These are phyloP conservation scores for Colaptes auratus DNA, from an alignment of 2,113 vertebrate genomes.

Conservation along the genomic window DNA sequence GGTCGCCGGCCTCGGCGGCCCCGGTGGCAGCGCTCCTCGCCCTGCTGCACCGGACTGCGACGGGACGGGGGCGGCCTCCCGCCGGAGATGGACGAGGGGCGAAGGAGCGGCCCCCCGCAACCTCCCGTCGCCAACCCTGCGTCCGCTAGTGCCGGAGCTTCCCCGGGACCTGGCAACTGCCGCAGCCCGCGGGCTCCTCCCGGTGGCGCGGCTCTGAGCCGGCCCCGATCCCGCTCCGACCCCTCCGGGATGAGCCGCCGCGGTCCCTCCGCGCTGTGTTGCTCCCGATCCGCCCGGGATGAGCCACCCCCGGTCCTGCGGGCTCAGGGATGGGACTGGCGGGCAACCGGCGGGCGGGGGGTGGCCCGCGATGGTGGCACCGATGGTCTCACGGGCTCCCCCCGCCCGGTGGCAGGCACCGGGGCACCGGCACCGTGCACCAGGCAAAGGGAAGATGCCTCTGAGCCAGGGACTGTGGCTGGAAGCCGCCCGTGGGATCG, in stretches of 20 bases:
- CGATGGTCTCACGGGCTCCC: too few species aligned
- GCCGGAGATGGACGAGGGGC: neutral
- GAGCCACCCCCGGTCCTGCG: neutral
- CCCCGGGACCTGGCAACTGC: too few species aligned
- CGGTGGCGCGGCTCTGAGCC: neutral
- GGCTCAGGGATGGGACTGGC: neutral
- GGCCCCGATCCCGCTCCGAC: too few species aligned
- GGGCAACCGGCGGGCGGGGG: neutral
- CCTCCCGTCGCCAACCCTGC: too few species aligned
- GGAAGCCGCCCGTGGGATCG: neutral
- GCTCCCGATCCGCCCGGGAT: too few species aligned
- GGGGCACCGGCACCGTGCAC: neutral
- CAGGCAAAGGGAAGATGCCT: too few species aligned
- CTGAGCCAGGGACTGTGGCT: neutral
- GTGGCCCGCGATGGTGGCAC: too few species aligned
- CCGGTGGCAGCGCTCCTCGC: neutral
- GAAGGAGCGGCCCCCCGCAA: too few species aligned
- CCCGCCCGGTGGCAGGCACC: rapidly evolving
- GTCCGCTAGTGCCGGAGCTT: too few species aligned
- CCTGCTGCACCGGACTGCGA: neutral
- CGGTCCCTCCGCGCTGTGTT: too few species aligned
- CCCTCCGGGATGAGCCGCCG: too few species aligned
- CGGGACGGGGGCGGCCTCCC: too few species aligned
- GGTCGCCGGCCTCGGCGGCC: neutral
- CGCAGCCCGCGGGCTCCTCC: neutral